These are phyloP conservation scores for Gasteruption jaculator DNA, from an alignment of 2,888 invertebrate species.

Conservation along the genomic window DNA sequence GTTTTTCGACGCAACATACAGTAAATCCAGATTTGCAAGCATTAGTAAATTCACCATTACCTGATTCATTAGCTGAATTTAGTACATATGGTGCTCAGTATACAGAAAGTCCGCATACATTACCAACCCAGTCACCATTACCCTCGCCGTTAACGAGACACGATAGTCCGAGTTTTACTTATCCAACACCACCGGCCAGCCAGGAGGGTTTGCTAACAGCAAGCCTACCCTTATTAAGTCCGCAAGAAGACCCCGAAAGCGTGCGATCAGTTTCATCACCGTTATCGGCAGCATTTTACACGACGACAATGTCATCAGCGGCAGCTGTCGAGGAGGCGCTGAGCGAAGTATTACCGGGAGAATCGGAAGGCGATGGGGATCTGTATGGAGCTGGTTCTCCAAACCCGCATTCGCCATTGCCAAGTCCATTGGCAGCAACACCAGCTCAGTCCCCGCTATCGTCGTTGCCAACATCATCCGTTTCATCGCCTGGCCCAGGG, in stretches of 20 bases:
- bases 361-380: slow-evolving; percentile 58
- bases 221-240: slow-evolving; percentile 47
- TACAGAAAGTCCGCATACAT: slow-evolving; percentile 49
- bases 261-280: slow-evolving; percentile 76
- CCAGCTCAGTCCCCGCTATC: slow-evolving; percentile 56
- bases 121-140: slow-evolving; percentile 59
- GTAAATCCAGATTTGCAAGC: slow-evolving; percentile 73
- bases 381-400: slow-evolving; percentile 52
- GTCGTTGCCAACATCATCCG: slow-evolving; percentile 48
- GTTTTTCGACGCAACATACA: slow-evolving; percentile 53
- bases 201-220: slow-evolving; percentile 74
- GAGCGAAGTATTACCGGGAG: slow-evolving; percentile 78
- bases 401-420: slow-evolving; percentile 56
- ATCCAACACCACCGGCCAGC: slow-evolving; percentile 85
- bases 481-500: slow-evolving; percentile 44
- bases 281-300: slow-evolving; percentile 78
- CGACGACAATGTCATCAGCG: slow-evolving; percentile 79
- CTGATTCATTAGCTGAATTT: slow-evolving; percentile 77
- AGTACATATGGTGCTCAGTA: slow-evolving; percentile 66
- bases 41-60: slow-evolving; percentile 71
- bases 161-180: slow-evolving; percentile 73
- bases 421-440: slow-evolving; percentile 62
- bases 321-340: slow-evolving; percentile 83
- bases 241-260: slow-evolving; percentile 56
- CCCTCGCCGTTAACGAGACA: slow-evolving; percentile 62